Evolutionary conservation across 2,113 vertebrate genomes (phyloP).

Genomic region (Equus quagga): DNA sequence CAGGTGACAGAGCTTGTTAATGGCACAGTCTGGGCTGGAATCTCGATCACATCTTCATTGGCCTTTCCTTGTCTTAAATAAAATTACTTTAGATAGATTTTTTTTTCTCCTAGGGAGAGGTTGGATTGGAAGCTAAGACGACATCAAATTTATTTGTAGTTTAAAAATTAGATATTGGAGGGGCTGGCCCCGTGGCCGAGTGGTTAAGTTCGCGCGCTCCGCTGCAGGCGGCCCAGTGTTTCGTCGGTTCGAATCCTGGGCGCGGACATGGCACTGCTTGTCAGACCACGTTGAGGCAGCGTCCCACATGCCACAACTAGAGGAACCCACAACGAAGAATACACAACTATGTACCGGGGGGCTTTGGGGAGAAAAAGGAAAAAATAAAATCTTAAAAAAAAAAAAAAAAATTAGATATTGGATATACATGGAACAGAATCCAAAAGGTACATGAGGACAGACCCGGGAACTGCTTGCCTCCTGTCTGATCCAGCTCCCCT

Average conservation of each 20-base stretch:
- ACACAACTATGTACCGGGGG: no score
- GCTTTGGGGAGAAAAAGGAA: no score
- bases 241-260: no score
- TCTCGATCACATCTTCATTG: not conserved
- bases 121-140: not conserved
- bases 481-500: not conserved
- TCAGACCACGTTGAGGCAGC: no score
- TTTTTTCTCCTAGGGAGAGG: no score
- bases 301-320: no score
- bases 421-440: not conserved
- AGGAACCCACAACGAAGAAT: no score
- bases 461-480: not conserved
- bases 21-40: not conserved
- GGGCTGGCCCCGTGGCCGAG: no score
- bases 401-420: not conserved
- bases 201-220: no score
- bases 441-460: not conserved
- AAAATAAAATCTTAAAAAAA: no score
- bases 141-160: not conserved
- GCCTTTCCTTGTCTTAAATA: not conserved
- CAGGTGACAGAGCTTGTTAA: not conserved
- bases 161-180: not conserved
- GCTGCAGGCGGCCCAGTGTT: no score
- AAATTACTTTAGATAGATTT: not conserved
- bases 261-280: no score